phyloP scores from a whole-genome alignment of 2,797 vertebrate genomes.

The Lutjanus campechanus region DNA sequence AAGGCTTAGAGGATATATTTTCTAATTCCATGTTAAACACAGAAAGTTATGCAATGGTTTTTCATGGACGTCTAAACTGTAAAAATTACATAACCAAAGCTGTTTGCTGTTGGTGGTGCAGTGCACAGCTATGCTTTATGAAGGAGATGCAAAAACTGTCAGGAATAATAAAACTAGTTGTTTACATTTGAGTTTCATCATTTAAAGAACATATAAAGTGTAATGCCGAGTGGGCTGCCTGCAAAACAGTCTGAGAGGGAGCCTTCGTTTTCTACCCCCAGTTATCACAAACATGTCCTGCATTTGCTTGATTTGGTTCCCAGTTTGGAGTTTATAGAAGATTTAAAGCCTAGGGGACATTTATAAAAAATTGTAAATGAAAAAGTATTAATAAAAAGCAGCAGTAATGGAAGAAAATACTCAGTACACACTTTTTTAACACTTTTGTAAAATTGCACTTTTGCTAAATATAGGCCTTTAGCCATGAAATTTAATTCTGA shows the following conservation, averaged over 20 bases:
- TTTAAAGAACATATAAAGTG: neutral
- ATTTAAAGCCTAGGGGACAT: neutral
- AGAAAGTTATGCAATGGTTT: conserved; percentile 62
- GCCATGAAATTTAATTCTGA: neutral
- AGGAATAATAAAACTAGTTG: conserved; percentile 3
- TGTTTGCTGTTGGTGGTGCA: conserved; percentile 16
- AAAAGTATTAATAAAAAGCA: no score
- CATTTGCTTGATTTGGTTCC: conserved; percentile 2
- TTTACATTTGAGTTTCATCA: conserved; percentile 1
- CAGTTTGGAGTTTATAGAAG: neutral
- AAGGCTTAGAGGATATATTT: conserved; percentile 56
- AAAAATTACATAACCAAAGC: conserved; percentile 53
- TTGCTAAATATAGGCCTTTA: no score
- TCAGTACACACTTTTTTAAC: neutral
- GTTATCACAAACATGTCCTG: neutral
- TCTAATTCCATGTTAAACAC: conserved; percentile 60
- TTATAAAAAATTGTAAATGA: neutral
- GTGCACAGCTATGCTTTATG: conserved; percentile 6
- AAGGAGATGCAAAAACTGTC: conserved; percentile 3
- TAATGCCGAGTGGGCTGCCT: neutral
- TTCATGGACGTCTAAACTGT: conserved; percentile 35
- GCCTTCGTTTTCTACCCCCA: neutral
- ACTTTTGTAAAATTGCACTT: no score
- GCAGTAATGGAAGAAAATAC: neutral
- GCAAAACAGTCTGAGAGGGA: neutral